Percentiles rank a stretch among this genome's conserved stretches.
Conservation (phyloP, 2,888 invertebrate species). For the Globia sparganii region DNA sequence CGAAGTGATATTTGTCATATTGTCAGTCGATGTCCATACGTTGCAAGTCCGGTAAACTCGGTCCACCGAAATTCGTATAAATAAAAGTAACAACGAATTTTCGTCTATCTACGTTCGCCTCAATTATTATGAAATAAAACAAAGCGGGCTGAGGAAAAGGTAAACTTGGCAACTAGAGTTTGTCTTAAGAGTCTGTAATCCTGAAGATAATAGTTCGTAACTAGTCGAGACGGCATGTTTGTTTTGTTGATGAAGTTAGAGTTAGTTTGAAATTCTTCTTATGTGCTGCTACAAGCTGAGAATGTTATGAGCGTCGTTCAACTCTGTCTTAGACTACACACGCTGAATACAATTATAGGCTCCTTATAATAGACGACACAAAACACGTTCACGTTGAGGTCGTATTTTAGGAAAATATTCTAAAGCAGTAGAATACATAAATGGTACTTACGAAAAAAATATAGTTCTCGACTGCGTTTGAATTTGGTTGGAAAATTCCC, state of each 20-base stretch:
- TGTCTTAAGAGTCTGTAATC: constrained; percentile 81
- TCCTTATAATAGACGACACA: constrained; percentile 27
- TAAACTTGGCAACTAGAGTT: constrained; percentile 76
- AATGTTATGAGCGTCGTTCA: constrained; percentile 72
- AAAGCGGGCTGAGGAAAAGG: constrained; percentile 62
- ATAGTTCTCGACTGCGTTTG: constrained; percentile 14
- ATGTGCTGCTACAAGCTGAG: constrained; percentile 71
- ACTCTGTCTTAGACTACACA: constrained; percentile 50
- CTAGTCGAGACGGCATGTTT: constrained; percentile 82
- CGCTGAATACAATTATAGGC: constrained; percentile 57
- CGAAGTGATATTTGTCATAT: constrained; percentile 21
- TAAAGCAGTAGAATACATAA: constrained; percentile 11
- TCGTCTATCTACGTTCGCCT: constrained; percentile 37
- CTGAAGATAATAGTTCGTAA: constrained; percentile 85
- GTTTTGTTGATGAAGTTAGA: constrained; percentile 83
- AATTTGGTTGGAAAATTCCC: constrained; percentile 22
- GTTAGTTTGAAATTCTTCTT: constrained; percentile 81
- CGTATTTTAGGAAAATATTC: constrained; percentile 20
- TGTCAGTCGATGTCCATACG: constrained; percentile 36
- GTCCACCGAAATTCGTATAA: constrained; percentile 13
- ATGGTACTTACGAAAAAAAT: constrained; percentile 20
- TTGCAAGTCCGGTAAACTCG: constrained; percentile 9
- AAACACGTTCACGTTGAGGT: constrained; percentile 13
- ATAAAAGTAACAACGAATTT: constrained; percentile 30
- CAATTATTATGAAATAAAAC: constrained; percentile 69